A percentile compares a stretch with the other conserved stretches of the same genome.
These are phyloP conservation scores for Poliocrania exsul DNA, from an alignment of 2,797 vertebrate species.

Conservation along the genomic window DNA sequence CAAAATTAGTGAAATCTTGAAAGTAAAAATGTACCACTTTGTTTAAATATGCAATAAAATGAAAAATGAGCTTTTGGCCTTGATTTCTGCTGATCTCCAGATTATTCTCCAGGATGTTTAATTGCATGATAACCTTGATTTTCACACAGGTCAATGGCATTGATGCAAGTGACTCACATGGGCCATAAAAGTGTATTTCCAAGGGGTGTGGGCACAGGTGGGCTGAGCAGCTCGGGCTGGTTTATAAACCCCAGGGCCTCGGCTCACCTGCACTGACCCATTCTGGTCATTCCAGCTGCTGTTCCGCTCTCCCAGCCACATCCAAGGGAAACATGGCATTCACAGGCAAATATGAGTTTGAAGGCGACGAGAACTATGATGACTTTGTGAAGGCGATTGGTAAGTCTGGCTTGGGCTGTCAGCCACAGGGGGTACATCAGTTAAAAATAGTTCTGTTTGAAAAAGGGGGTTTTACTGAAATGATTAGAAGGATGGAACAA, in stretches of 20 bases:
- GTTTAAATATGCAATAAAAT: neutral
- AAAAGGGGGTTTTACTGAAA: neutral
- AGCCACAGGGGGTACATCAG: neutral
- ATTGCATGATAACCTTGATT: neutral
- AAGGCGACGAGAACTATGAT: constrained; percentile 90
- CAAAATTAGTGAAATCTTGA: neutral
- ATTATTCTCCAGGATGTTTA: neutral
- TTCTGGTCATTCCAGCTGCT: neutral
- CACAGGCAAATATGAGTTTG: constrained; percentile 87
- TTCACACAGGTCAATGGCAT: constrained; percentile 65
- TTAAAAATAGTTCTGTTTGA: neutral
- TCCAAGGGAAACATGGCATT: constrained; percentile 84
- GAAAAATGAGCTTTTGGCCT: neutral
- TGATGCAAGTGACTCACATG: constrained; percentile 24
- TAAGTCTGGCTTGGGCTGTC: constrained; percentile 68
- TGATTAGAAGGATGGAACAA: neutral
- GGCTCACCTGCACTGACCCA: neutral
- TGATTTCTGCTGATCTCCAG: constrained; percentile 20
- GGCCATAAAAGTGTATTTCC: constrained; percentile 53
- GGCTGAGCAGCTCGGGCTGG: neutral
- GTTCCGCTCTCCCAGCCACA: neutral
- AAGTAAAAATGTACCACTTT: neutral
- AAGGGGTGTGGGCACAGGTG: constrained; percentile 25
- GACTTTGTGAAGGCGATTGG: constrained; percentile 89
- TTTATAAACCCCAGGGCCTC: constrained; percentile 61